phyloP scores from a whole-genome alignment of 2,113 vertebrate genomes.

The Oncorhynchus clarkii region DNA sequence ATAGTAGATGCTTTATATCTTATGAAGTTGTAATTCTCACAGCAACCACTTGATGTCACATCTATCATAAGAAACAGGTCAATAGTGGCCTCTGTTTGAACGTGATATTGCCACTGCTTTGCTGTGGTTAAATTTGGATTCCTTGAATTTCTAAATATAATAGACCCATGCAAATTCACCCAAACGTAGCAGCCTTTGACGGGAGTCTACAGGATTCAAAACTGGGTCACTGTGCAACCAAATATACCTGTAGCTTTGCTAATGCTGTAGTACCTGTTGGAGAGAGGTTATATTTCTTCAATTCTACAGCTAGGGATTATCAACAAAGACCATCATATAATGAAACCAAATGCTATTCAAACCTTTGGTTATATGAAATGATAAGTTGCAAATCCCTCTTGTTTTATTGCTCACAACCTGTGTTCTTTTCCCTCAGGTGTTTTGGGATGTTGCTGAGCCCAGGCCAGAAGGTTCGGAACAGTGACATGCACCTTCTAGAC shows the following conservation, averaged over 20 bases:
- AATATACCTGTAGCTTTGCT: too few species aligned
- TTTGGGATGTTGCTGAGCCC: constrained; percentile 98
- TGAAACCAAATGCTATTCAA: background rate
- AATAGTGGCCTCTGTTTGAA: too few species aligned
- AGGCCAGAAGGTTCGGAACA: constrained; percentile 94
- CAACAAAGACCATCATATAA: background rate
- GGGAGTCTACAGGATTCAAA: background rate
- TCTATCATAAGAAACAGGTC: constrained; percentile 4
- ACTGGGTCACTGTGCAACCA: too few species aligned
- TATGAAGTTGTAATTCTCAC: constrained; percentile 6
- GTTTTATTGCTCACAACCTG: background rate
- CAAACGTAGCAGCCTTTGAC: background rate
- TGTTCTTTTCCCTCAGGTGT: constrained; percentile 74
- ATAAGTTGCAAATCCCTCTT: background rate
- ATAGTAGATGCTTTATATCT: too few species aligned
- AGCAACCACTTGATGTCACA: constrained; percentile 36
- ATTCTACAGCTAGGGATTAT: background rate
- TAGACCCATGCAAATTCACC: background rate
- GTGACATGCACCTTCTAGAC: constrained; percentile 96
- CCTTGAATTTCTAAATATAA: background rate
- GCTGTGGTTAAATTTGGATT: background rate
- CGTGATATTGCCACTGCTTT: background rate
- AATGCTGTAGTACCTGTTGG: too few species aligned
- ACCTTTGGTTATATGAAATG: background rate
- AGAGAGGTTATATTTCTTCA: background rate